A percentile compares a stretch with the other conserved stretches of the same genome.
phyloP scores from a whole-genome alignment of 2,113 vertebrate genomes.

The Pollachius pollachius region DNA sequence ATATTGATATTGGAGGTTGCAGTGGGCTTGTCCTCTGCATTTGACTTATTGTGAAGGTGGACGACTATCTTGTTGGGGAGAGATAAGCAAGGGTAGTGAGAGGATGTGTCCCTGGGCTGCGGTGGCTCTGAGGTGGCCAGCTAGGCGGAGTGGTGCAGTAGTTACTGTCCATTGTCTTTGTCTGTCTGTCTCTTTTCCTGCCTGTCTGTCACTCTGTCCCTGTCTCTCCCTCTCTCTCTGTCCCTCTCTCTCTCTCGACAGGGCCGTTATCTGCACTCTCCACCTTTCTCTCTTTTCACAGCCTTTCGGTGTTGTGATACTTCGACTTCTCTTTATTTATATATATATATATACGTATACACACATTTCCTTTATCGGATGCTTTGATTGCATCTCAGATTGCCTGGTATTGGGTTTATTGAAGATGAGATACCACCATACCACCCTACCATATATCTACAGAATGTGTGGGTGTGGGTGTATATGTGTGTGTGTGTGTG shows the following conservation, averaged over 20 bases:
- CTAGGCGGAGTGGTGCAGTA: not conserved
- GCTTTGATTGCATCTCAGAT: slow-evolving; percentile 20
- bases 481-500: no score
- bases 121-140: not conserved
- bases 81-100: slow-evolving; percentile 26
- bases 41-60: not conserved
- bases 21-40: not conserved
- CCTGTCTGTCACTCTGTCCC: slow-evolving; percentile 4
- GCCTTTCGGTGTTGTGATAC: not conserved
- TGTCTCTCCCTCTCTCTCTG: slow-evolving; percentile 2
- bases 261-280: not conserved
- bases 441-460: not conserved
- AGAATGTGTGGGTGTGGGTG: no score
- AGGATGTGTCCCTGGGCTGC: slow-evolving; percentile 12
- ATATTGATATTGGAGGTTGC: not conserved
- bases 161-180: not conserved
- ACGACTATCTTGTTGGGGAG: slow-evolving; percentile 21
- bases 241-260: not conserved
- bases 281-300: not conserved
- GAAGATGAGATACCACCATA: not conserved
- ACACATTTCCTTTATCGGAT: not conserved
- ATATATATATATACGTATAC: no score
- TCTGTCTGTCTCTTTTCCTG: not conserved
- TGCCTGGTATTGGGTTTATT: slow-evolving; percentile 15
- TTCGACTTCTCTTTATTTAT: not conserved